Conservation (phyloP, 1,140 invertebrate genomes). For the Macrotrachela quadricornifera region DNA sequence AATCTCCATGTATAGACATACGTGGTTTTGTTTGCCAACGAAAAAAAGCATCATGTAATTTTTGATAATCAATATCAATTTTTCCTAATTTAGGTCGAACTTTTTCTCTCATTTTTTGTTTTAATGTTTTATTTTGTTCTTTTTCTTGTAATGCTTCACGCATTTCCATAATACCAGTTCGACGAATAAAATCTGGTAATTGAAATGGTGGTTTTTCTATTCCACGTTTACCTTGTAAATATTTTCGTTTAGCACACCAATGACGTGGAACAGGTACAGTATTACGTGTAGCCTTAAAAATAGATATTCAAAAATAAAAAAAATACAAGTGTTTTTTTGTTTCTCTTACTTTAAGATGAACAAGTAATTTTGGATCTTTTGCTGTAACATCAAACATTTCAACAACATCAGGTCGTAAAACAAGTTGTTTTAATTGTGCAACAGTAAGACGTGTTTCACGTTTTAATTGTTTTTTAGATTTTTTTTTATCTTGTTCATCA, state of each 20-base stretch:
- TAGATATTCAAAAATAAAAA: too few species aligned
- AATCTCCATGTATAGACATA: conserved; percentile 93
- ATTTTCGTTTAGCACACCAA: conserved; percentile 97
- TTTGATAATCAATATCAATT: conserved; percentile 99
- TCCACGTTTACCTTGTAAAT: conserved; percentile 81
- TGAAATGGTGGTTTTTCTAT: conserved; percentile 98
- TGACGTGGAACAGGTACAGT: conserved; percentile 88
- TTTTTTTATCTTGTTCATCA: conserved; percentile 52
- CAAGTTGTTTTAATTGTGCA: conserved; percentile 70
- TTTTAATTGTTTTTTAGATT: conserved; percentile 84
- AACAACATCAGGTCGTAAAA: conserved; percentile 82
- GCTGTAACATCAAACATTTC: conserved; percentile 99
- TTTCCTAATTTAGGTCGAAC: conserved; percentile 91
- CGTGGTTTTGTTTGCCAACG: conserved; percentile 96
- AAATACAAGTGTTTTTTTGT: too few species aligned
- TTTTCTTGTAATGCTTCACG: conserved; percentile 76
- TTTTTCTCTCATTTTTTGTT: conserved; percentile 92
- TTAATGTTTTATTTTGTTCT: conserved; percentile 83
- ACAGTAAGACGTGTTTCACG: conserved; percentile 75
- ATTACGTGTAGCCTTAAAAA: conserved; percentile 49
- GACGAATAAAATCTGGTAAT: conserved; percentile 90
- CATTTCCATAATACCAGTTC: conserved; percentile 99
- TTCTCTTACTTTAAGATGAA: conserved; percentile 68
- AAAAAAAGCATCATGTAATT: conserved; percentile 97
- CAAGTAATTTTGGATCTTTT: conserved; percentile 75